phyloP scores from a whole-genome alignment of 1,140 invertebrate species.

The Cydia fagiglandana region DNA sequence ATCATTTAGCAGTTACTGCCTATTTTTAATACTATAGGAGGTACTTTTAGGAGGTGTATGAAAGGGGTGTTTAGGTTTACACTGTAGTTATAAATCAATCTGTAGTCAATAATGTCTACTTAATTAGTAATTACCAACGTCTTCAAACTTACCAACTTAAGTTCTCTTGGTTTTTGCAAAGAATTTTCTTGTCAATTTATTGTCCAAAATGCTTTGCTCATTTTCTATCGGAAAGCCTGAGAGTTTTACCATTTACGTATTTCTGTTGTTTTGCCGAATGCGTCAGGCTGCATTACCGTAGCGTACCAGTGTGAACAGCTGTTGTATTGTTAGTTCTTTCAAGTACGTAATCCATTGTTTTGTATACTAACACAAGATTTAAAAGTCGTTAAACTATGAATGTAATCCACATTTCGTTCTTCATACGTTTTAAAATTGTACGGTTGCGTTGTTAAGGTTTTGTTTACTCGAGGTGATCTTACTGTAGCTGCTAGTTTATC shows the following conservation, averaged over 20 bases:
- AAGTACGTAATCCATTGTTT: constrained; percentile 16
- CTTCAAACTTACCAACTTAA: no score
- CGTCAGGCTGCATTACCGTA: neutral
- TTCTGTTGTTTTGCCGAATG: neutral
- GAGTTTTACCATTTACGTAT: neutral
- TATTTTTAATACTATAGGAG: no score
- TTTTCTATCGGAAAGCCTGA: neutral
- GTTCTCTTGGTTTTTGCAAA: no score
- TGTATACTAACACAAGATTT: neutral
- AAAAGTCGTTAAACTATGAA: neutral
- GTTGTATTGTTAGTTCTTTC: constrained; percentile 8
- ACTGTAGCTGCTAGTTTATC: neutral
- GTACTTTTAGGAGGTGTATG: no score
- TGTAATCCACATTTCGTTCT: no score
- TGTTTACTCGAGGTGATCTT: neutral
- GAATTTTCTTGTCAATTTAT: no score
- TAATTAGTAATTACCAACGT: no score
- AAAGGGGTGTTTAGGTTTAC: no score
- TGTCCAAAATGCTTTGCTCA: no score
- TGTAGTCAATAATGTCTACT: no score
- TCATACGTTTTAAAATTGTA: neutral
- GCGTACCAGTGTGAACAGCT: neutral
- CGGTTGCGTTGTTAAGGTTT: neutral
- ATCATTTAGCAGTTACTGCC: no score
- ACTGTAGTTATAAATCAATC: no score